These are phyloP conservation scores for Hemitrygon akajei DNA, from an alignment of 2,797 vertebrate species.

Conservation along the genomic window DNA sequence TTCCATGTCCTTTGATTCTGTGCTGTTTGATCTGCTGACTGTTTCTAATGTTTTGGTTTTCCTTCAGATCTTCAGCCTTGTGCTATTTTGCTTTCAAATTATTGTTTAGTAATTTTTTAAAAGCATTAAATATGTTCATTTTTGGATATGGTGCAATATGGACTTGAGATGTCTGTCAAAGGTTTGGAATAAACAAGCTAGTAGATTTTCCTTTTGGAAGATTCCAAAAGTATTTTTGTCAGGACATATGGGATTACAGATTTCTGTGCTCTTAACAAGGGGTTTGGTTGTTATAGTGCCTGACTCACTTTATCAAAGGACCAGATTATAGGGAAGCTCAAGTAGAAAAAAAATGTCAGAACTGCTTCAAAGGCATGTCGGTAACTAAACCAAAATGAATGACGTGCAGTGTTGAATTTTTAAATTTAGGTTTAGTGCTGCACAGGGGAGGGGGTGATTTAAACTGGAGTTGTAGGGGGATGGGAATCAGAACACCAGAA, in stretches of 20 bases:
- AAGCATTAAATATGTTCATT: not conserved
- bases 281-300: not conserved
- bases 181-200: not conserved
- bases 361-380: not conserved
- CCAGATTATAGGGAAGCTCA: not conserved
- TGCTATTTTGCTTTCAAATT: too few relatives aligned
- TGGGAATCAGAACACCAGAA: too few relatives aligned
- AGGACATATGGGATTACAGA: not conserved
- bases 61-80: too few relatives aligned
- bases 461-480: too few relatives aligned
- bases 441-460: too few relatives aligned
- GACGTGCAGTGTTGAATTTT: not conserved
- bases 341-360: not conserved
- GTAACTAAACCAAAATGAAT: not conserved
- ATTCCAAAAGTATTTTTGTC: not conserved
- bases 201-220: not conserved
- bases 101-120: not conserved
- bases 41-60: too few relatives aligned
- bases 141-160: not conserved
- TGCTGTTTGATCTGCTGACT: too few relatives aligned
- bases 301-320: not conserved
- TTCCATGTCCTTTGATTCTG: too few relatives aligned
- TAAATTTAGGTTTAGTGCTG: too few relatives aligned
- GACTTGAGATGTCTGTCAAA: not conserved
- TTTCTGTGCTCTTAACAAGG: not conserved